Conservation (phyloP, 1,140 invertebrate species). For the Drosophila bifasciata region DNA sequence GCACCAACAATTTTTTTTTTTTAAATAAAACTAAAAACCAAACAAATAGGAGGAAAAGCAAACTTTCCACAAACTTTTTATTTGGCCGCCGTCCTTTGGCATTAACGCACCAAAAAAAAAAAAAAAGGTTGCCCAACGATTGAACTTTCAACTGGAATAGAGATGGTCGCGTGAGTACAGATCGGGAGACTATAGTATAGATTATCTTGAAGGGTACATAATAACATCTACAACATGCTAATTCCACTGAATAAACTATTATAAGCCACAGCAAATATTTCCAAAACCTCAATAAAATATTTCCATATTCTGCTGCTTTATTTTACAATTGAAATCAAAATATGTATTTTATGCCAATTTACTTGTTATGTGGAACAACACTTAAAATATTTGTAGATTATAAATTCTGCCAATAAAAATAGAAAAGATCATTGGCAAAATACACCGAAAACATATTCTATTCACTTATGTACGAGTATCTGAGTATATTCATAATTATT, state of each 20-base stretch:
- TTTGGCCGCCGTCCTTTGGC: conserved; percentile 3
- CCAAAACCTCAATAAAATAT: too few species aligned
- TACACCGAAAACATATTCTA: too few species aligned
- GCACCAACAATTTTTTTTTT: not conserved
- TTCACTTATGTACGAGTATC: too few species aligned
- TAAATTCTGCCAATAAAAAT: too few species aligned
- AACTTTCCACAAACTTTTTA: conserved; percentile 26
- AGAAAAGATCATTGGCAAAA: too few species aligned
- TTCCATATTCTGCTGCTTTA: too few species aligned
- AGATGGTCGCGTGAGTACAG: conserved; percentile 5
- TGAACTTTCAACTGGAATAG: not conserved
- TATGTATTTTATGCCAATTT: conserved; percentile 27
- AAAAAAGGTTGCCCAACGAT: not conserved
- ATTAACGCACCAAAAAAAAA: not conserved
- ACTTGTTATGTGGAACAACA: conserved; percentile 1
- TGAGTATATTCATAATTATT: too few species aligned
- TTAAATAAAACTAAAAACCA: conserved; percentile 13
- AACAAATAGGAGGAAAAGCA: conserved; percentile 3
- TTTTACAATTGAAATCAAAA: conserved; percentile 14
- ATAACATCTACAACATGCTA: too few species aligned
- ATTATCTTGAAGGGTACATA: not conserved
- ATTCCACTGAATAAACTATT: too few species aligned
- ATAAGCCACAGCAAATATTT: too few species aligned
- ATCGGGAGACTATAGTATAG: too few species aligned
- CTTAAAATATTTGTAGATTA: too few species aligned